A percentile compares a stretch with the other conserved stretches of the same genome.
Evolutionary conservation across 2,797 vertebrate species (phyloP).

Genomic region (Peromyscus eremicus): DNA sequence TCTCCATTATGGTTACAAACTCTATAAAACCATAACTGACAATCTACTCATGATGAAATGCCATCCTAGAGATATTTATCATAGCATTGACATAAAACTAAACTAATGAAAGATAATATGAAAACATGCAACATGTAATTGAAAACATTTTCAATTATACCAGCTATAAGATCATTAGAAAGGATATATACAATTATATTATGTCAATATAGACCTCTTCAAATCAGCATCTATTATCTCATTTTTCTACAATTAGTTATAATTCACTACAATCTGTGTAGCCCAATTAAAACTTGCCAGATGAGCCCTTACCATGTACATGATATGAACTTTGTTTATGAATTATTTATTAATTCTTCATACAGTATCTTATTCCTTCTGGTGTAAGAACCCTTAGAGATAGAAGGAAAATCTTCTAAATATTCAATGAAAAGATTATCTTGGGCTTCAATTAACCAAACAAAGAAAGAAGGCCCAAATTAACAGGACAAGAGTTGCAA

Average conservation of each 20-base stretch:
- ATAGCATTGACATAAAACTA: neutral
- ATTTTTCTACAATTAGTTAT: conserved; percentile 14
- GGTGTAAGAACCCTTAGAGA: neutral
- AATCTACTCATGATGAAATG: neutral
- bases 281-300: neutral
- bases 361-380: neutral
- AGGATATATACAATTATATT: neutral
- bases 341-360: neutral
- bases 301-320: neutral
- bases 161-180: neutral
- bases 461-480: neutral
- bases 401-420: neutral
- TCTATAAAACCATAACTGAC: accelerated
- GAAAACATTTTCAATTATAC: neutral
- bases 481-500: neutral
- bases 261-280: neutral
- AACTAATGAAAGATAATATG: neutral
- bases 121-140: neutral
- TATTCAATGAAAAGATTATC: conserved; percentile 13
- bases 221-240: neutral
- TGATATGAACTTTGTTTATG: neutral
- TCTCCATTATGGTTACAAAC: neutral
- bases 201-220: neutral
- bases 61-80: neutral
- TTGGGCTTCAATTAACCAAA: neutral